A percentile compares a stretch with the other conserved stretches of the same genome.
Evolutionary conservation across 53 echinoderm and acorn worm species (phyloP).

Genomic region (Paracentrotus lividus): DNA sequence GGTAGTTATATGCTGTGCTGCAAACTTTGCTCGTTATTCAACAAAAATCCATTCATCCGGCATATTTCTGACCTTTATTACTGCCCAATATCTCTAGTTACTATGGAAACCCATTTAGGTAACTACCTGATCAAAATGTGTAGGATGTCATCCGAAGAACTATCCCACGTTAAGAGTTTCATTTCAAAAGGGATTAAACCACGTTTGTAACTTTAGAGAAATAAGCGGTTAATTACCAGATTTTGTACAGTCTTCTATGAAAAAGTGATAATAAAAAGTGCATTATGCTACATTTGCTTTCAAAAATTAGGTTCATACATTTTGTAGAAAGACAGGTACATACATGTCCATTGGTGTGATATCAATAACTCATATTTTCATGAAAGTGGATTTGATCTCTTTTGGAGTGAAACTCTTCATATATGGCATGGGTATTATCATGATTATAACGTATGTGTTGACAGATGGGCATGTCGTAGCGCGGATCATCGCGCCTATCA

Average conservation of each 20-base stretch:
- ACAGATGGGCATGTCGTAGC: background rate
- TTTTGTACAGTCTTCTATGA: too few relatives aligned
- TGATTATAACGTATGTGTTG: background rate
- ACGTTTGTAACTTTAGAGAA: too few relatives aligned
- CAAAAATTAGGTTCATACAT: too few relatives aligned
- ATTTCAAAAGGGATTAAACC: too few relatives aligned
- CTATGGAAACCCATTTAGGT: slow-evolving; percentile 5
- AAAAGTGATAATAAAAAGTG: too few relatives aligned
- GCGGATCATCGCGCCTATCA: background rate
- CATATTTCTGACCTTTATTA: background rate
- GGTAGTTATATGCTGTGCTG: background rate
- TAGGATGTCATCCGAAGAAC: background rate
- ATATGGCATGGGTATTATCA: background rate
- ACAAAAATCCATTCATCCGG: slow-evolving; percentile 12
- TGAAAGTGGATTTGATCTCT: too few relatives aligned
- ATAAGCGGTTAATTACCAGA: too few relatives aligned
- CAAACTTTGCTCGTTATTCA: background rate
- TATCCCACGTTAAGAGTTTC: background rate
- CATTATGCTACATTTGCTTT: too few relatives aligned
- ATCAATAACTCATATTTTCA: too few relatives aligned
- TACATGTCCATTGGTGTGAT: too few relatives aligned
- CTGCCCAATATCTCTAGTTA: background rate
- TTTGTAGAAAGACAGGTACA: too few relatives aligned
- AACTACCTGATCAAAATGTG: background rate
- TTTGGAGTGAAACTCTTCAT: too few relatives aligned